Base-by-base conservation (phyloP, 2,113 vertebrate species). In the Mormyrus iriodes region DNA sequence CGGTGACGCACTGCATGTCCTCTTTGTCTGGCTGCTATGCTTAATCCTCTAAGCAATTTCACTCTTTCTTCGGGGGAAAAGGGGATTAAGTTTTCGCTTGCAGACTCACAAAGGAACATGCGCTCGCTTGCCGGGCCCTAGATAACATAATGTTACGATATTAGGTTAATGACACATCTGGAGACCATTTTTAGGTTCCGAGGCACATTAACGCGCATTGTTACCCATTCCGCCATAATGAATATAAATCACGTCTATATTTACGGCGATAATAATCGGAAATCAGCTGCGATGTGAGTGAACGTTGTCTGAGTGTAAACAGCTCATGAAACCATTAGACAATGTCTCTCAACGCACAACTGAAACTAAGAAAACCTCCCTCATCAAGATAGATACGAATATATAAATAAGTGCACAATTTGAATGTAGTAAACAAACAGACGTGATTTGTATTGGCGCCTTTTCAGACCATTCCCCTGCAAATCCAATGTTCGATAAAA, bases 1-100 rank as follows among this genome's bases (percentile, higher is more conserved):
- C 39, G 15, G 88, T 82, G 73, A 82, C 65, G 48, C 49, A 83
- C 44, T 35, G 12, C 52, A 65, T 15, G 15, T n/a, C 48, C 88
- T 55, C 49, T 24, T 49, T 79, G 46, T 82, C 49, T 82, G 13
- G 69, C 5, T 88, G 49, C 52, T 88, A 5, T 82, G 65, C 42
- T 82, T 82, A 88, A 88, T 88, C 69, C 88, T 52, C 48, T 82
- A 46, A 82, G 48, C 69, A 88, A 88, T 88, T 88, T 88, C 53
- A 49, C 46, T 76, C 39, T 27, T 76, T 51, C 27, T 76, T n/a
- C 15, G 65, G n/a, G 44, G 31, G 39, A 49, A 88, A 76, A 82
- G 17, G 73, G 69, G 88, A 82, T 82, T 82, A 79, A 39, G 44
- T 88, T 88, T 82, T 88, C 65, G 24, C 49, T 51, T 82, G 27